Evolutionary conservation across 2,888 invertebrate species (phyloP), one percentile per base, ranked within the genome.

Genomic region (Drosophila anomalata): DNA sequence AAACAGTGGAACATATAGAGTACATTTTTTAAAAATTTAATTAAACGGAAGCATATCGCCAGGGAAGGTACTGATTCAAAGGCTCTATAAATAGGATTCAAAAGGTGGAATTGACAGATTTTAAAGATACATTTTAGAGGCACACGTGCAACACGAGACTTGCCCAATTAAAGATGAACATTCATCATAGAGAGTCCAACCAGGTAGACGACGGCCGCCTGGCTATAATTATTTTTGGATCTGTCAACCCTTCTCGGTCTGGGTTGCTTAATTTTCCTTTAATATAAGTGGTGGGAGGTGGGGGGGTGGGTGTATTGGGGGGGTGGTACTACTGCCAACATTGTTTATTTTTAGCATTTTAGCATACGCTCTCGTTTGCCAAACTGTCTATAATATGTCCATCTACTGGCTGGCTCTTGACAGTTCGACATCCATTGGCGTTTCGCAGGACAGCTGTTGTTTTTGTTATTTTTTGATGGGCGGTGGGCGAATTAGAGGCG

Each of bases 311-410:
- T 14, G 14, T 14, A 14, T 14, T 14, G 14, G 24, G 24, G 14
- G 36, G 17, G 14, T 17, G 17, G 17, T 17, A 17, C 33, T n/a
- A 39, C 39, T 17, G 41, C 42, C 53, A 42, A 39, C 9, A 65
- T 53, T 71, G 55, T 66, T 52, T 71, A 60, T 71, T 59, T 71
- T 68, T 71, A 71, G 65, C 51, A 11, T 14, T 65, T 59, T n/a
- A n/a, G n/a, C 54, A 50, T 50, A 24, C 47, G 48, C 66, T 57
- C 39, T 20, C 68, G 41, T 44, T 71, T 66, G 52, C 66, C 54
- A 60, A 66, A 66, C 72, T 72, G 72, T 72, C 72, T 59, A 66
- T 60, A 72, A 71, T 60, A 71, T 71, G 72, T 52, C 72, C 71
- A 66, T 72, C 72, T 17, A 17, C 17, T 17, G 17, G 17, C 17